Evolutionary conservation across 2,888 invertebrate genomes (phyloP).

Genomic region (Scaptomyza polygonia): DNA sequence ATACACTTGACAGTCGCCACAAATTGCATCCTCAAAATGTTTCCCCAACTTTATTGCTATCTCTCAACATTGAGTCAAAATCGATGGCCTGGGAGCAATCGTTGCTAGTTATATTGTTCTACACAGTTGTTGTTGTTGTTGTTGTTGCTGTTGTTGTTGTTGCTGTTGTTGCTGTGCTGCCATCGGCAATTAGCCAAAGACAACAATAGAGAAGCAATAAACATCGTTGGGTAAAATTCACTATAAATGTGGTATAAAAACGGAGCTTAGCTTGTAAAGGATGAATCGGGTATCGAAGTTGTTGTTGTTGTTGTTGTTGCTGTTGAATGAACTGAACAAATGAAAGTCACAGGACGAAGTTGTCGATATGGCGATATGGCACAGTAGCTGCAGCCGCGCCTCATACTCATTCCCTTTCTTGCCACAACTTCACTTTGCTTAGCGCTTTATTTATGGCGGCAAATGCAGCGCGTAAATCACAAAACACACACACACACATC

Average conservation of each 20-base stretch:
- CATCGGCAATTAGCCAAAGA: slow-evolving; percentile 60
- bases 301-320: slow-evolving; percentile 13
- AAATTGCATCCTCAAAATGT: slow-evolving; percentile 48
- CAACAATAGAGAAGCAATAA: slow-evolving; percentile 56
- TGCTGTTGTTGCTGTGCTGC: slow-evolving; percentile 35
- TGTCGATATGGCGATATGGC: slow-evolving; percentile 48
- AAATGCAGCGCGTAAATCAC: slow-evolving; percentile 66
- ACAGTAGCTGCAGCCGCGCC: slow-evolving; percentile 20
- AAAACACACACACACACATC: slow-evolving; percentile 12
- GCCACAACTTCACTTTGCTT: slow-evolving; percentile 30
- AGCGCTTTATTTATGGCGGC: slow-evolving; percentile 68
- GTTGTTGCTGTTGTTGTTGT: slow-evolving; percentile 25
- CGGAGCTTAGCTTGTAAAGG: background rate
- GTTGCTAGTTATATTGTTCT: slow-evolving; percentile 15
- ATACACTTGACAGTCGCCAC: slow-evolving; percentile 26
- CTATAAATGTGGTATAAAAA: background rate
- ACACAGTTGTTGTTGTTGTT: slow-evolving; percentile 17
- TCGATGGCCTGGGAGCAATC: slow-evolving; percentile 56
- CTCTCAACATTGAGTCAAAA: slow-evolving; percentile 52
- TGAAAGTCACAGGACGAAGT: slow-evolving; percentile 64
- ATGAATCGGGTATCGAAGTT: slow-evolving; percentile 14
- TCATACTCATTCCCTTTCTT: background rate
- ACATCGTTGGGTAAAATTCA: slow-evolving; percentile 25
- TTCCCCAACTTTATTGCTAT: slow-evolving; percentile 41
- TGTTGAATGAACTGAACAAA: slow-evolving; percentile 61